phyloP scores from a whole-genome alignment of 2,113 vertebrate genomes.

The Chloropsis hardwickii region DNA sequence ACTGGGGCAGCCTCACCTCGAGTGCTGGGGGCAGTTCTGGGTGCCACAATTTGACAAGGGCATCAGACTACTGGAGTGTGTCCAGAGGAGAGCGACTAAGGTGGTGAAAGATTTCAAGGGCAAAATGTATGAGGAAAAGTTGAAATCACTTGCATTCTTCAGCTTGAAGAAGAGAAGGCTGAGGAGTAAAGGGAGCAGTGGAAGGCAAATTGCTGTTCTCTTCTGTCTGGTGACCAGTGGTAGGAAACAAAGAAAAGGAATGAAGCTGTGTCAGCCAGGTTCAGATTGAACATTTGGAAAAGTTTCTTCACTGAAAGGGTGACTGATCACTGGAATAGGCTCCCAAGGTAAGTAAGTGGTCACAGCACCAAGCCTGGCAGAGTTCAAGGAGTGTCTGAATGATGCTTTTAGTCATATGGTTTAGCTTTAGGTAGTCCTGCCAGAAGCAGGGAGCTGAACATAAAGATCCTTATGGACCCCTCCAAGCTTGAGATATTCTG shows the following conservation, averaged over 20 bases:
- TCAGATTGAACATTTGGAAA: not conserved
- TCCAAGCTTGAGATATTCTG: not conserved
- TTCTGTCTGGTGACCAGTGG: not conserved
- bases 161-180: not conserved
- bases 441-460: not conserved
- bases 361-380: not conserved
- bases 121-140: not conserved
- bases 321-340: not conserved
- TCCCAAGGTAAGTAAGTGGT: not conserved
- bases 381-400: not conserved
- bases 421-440: not conserved
- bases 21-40: not conserved
- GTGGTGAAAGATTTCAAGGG: not conserved
- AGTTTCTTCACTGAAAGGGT: not conserved
- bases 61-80: not conserved
- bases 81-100: accelerated
- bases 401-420: not conserved
- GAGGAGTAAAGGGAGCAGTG: not conserved
- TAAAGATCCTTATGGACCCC: not conserved
- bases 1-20: accelerated
- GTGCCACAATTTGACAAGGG: too few relatives aligned
- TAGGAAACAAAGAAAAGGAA: not conserved
- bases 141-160: not conserved
- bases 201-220: not conserved
- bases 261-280: not conserved